These are phyloP conservation scores for Azemiops feae DNA, from an alignment of 2,113 vertebrate species.

Conservation along the genomic window DNA sequence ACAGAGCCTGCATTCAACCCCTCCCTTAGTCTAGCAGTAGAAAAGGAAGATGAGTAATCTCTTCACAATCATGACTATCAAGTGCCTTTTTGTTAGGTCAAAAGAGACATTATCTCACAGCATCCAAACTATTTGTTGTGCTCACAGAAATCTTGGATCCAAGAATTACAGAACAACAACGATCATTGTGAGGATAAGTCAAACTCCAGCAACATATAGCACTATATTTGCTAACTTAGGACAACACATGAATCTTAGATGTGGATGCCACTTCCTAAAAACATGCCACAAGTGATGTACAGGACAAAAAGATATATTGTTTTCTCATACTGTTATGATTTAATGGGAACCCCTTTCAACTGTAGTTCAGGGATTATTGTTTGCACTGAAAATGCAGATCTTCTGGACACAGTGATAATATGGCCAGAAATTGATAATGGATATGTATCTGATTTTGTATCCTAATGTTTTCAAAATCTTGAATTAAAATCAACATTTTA, in stretches of 20 bases:
- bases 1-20: not conserved
- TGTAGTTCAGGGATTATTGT: not conserved
- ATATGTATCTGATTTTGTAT: not conserved
- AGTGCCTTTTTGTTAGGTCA: not conserved
- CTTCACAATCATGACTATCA: not conserved
- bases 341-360: not conserved
- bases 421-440: not conserved
- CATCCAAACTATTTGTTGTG: not conserved
- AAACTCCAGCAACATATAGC: not conserved
- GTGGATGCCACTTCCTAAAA: not conserved
- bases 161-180: not conserved
- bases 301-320: not conserved
- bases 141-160: not conserved
- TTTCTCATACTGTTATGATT: not conserved
- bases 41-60: not conserved
- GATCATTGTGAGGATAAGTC: not conserved
- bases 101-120: not conserved
- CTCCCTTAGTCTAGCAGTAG: not conserved
- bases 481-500: not conserved
- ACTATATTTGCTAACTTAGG: not conserved
- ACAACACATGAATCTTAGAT: not conserved
- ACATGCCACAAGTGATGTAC: not conserved
- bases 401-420: not conserved
- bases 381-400: not conserved
- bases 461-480: not conserved